phyloP scores from a whole-genome alignment of 2,113 vertebrate genomes.

The Oceanites oceanicus region DNA sequence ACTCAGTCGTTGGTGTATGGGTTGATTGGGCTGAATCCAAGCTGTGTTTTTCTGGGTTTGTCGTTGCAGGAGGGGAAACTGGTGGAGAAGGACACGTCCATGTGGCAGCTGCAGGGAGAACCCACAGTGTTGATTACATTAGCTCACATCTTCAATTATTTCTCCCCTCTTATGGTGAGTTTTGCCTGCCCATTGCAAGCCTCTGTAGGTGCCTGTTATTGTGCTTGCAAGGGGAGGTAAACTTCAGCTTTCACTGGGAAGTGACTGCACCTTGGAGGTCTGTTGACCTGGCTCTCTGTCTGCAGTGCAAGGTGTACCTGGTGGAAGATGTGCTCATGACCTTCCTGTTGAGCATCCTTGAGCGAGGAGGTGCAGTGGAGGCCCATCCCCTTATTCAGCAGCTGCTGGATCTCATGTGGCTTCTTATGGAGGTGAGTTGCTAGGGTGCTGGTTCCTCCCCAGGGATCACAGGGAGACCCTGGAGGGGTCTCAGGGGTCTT shows the following conservation, averaged over 20 bases:
- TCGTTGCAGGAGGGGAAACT: slow-evolving; percentile 84
- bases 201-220: not conserved
- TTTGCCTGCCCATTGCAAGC: not conserved
- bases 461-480: not conserved
- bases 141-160: slow-evolving; percentile 93
- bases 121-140: slow-evolving; percentile 87
- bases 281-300: not conserved
- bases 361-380: slow-evolving; percentile 83
- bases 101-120: slow-evolving; percentile 89
- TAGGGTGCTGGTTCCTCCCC: not conserved
- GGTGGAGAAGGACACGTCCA: slow-evolving; percentile 77
- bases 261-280: not conserved
- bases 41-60: not conserved
- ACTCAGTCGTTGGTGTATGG: not conserved
- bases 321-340: slow-evolving; percentile 96
- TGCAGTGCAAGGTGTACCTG: slow-evolving; percentile 93
- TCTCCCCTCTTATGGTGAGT: slow-evolving; percentile 93
- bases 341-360: slow-evolving; percentile 90
- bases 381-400: slow-evolving; percentile 89
- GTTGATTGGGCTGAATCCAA: not conserved
- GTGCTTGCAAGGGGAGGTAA: not conserved
- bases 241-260: not conserved
- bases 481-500: not conserved
- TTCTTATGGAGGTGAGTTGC: slow-evolving; percentile 93
- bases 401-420: slow-evolving; percentile 94